Evolutionary conservation across 2,797 vertebrate genomes (phyloP), one percentile per base, ranked within the genome.

Genomic region (Petrocephalus schoutedeni): DNA sequence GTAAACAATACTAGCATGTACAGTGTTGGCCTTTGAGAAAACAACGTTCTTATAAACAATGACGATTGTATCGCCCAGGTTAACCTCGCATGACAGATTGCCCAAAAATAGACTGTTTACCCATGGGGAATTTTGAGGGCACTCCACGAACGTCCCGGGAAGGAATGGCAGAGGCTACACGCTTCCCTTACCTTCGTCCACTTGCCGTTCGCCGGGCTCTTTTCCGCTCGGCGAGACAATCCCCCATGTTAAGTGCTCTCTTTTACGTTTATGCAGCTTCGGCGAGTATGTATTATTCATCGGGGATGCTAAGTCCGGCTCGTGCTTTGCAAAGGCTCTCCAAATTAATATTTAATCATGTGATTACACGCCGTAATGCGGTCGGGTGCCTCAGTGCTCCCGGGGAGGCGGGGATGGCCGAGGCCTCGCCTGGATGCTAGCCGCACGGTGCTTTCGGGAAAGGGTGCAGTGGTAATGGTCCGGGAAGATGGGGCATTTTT

Each of bases 341-440:
- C 91, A 85, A 93, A 94, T 96, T 90, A 96, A 96, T 95, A 95
- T 96, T 96, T 96, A 91, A 96, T 90, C 87, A 92, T 91, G 90
- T 91, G 91, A 92, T 94, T 94, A 92, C 91, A 93, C 89, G 90
- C 91, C 90, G 90, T 89, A 90, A 91, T 91, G 91, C 91, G 91
- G 85, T 51, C 4, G 87, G 59, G 67, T 56, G 58, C 19, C 51
- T 23, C 71, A 16, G 23, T 4, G 14, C 28, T 4, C 10, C 4
- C 57, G 4, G 64, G 54, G 45, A 84, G 84, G 14, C 84, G 0
- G 4, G 6, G 12, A 7, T 41, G 19, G 19, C 19, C 1, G 45
- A 21, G n/a, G 3, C 4, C 45, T 4, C 2, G 0, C 14, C 77
- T 4, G 41, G 41, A 51, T 53, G 41, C 45, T 53, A 19, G 45